A percentile compares a stretch with the other conserved stretches of the same genome.
phyloP scores from a whole-genome alignment of 2,113 vertebrate species.

The Bos taurus region ARS-UCD2.0 NC_037329.1:79574001-79574500 shows the following conservation, averaged over 20 bases:
- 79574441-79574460: constrained; percentile 8
- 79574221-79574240: neutral
- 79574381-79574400: neutral
- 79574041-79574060: neutral
- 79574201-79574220: neutral
- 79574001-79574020: neutral
- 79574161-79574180: neutral
- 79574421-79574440: neutral
- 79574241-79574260: neutral
- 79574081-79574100: neutral
- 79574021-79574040: neutral
- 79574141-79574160: neutral
- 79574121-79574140: neutral
- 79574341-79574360: neutral
- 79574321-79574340: neutral
- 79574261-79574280: neutral
- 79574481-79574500: constrained; percentile 20
- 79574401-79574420: neutral
- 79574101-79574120: neutral
- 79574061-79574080: neutral
- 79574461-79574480: constrained; percentile 1
- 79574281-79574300: neutral
- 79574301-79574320: neutral
- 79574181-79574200: neutral
- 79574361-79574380: neutral